Evolutionary conservation across 2,888 invertebrate genomes (phyloP).

Genomic region (Eilema depressum): DNA sequence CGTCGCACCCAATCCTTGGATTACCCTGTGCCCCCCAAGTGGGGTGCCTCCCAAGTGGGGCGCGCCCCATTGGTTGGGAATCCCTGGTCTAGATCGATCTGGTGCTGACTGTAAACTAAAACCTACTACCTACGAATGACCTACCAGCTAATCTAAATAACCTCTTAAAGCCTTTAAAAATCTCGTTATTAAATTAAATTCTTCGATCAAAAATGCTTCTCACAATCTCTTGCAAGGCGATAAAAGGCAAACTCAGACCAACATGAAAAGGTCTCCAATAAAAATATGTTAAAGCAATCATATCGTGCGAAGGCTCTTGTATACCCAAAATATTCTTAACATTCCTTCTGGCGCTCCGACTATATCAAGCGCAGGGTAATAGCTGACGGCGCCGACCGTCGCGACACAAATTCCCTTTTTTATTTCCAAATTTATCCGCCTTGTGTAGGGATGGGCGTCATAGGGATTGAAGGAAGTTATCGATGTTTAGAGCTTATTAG

Average conservation of each 20-base stretch:
- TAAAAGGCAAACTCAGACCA: slow-evolving; percentile 5
- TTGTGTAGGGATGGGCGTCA: slow-evolving; percentile 14
- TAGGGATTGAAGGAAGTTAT: background rate
- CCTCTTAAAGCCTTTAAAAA: background rate
- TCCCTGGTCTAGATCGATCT: too few species aligned
- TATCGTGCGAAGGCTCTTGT: slow-evolving; percentile 17
- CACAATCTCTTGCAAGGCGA: background rate
- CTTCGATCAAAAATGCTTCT: background rate
- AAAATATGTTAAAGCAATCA: slow-evolving; percentile 31
- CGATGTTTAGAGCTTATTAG: background rate
- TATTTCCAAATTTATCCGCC: slow-evolving; percentile 34
- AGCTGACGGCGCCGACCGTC: slow-evolving; percentile 38
- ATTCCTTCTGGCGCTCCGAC: slow-evolving; percentile 23
- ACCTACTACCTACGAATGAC: too few species aligned
- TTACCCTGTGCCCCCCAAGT: too few species aligned
- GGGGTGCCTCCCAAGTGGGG: too few species aligned
- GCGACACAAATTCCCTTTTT: slow-evolving; percentile 45
- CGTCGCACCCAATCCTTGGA: too few species aligned
- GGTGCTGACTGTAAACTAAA: too few species aligned
- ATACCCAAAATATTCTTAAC: slow-evolving; percentile 27
- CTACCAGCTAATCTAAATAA: background rate
- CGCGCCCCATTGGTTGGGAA: too few species aligned
- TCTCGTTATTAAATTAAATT: background rate
- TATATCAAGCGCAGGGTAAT: slow-evolving; percentile 19
- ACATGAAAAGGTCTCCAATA: slow-evolving; percentile 17